Conservation (phyloP, 2,888 invertebrate species). For the Oscheius sp. region DNA sequence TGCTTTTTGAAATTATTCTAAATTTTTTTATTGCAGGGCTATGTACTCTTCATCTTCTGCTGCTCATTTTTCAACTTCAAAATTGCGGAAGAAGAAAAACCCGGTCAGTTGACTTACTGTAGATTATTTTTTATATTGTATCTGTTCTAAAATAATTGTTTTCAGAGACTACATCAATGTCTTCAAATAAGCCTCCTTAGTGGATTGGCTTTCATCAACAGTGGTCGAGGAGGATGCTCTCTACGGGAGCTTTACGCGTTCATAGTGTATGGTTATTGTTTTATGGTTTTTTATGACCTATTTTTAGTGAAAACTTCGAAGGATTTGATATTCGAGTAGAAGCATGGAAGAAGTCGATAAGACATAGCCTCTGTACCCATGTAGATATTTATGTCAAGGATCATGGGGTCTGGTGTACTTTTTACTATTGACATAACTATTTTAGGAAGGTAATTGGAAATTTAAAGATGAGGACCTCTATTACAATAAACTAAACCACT, state of each 20-base stretch:
- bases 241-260: conserved; percentile 4
- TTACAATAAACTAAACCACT: background rate
- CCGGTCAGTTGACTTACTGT: background rate
- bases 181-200: background rate
- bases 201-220: conserved; percentile 1
- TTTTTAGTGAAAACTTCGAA: conserved; percentile 1
- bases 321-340: conserved; percentile 2
- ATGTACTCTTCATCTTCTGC: too few species aligned
- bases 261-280: background rate
- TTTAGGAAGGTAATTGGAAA: background rate
- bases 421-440: background rate
- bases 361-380: conserved; percentile 12
- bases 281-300: background rate
- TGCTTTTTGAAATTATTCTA: too few species aligned
- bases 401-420: background rate
- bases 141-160: background rate
- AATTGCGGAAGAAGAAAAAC: background rate
- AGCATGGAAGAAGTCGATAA: conserved; percentile 16
- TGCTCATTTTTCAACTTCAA: too few species aligned
- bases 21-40: too few species aligned
- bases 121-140: too few species aligned
- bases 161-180: background rate
- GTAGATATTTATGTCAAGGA: background rate
- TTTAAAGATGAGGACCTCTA: background rate
- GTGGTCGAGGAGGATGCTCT: background rate